Evolutionary conservation across 2,888 invertebrate species (phyloP), one percentile per base, ranked within the genome.

Genomic region (Drosophila buzzatii): DNA sequence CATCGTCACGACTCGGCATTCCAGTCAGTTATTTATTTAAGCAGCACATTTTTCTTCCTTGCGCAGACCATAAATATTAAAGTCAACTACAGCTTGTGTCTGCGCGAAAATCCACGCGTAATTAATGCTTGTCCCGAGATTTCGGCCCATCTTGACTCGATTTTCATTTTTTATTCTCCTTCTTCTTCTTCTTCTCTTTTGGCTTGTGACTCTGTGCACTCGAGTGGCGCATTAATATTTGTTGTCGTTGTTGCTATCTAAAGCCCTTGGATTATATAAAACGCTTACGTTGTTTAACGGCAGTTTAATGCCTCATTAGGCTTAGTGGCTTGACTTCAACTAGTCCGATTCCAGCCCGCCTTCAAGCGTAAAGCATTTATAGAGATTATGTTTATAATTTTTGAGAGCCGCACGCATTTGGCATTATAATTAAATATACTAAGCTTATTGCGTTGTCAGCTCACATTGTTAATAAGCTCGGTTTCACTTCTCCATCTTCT

Each of bases 11-110:
- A 41, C 55, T 49, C 51, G 63, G 56, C 44, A 78, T 75, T 66
- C 67, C 65, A 49, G 67, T 56, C 72, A 75, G 73, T 85, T 85
- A 87, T 87, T 85, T 81, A 85, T 88, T 81, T 75, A 77, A 83
- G 73, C 73, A 68, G 70, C 72, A 61, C 67, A 68, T 67, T 78
- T 78, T 70, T 74, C 72, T 58, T 53, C 61, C 18, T 51, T 60
- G 49, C 69, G 45, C 39, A 74, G 79, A 62, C 77, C 70, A 88
- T 85, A 83, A 85, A 85, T 85, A 88, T 85, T 88, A 85, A 85
- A 85, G 83, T 83, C 81, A 79, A 77, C 79, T 75, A 67, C 70
- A 71, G 75, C 75, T 74, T 73, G 68, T 69, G 81, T 75, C 72
- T 70, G 69, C 42, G 61, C 71, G 69, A 81, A 74, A 81, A 79